Conservation (phyloP, 2,888 invertebrate species). For the Argyresthia albistria region DNA sequence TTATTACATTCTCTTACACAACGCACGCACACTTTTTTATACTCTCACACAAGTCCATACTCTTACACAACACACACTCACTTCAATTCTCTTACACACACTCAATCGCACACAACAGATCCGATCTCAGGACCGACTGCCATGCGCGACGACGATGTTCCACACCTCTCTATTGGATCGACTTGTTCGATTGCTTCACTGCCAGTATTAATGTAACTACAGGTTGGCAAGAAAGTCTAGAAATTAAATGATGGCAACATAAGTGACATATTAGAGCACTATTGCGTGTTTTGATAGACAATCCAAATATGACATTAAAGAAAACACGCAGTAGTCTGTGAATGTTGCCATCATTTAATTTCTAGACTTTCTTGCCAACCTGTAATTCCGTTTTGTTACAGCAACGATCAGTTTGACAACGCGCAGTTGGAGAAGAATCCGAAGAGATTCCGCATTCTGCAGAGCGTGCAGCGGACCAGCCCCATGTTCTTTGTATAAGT, state of each 20-base stretch:
- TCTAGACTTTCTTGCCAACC: no score
- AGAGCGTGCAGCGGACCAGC: constrained; percentile 61
- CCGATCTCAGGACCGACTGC: constrained; percentile 13
- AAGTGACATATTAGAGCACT: no score
- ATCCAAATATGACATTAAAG: no score
- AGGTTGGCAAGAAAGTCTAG: no score
- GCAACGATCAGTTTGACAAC: constrained; percentile 55
- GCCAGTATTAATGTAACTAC: not conserved
- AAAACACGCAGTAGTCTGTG: no score
- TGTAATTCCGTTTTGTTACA: constrained; percentile 33
- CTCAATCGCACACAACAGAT: not conserved
- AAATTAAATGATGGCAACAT: no score
- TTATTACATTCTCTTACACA: no score
- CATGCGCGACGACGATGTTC: constrained; percentile 25
- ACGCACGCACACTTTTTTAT: no score
- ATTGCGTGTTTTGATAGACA: no score
- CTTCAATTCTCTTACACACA: no score
- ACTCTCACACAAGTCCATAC: not conserved
- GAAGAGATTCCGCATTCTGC: constrained; percentile 56
- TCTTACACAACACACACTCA: not conserved
- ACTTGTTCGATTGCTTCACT: not conserved
- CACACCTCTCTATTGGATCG: constrained; percentile 22
- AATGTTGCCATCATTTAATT: no score
- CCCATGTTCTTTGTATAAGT: constrained; percentile 82
- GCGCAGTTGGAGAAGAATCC: constrained; percentile 61